Evolutionary conservation across 1,140 invertebrate genomes (phyloP), one percentile per base, ranked within the genome.

Genomic region (Cotesia glomerata): DNA sequence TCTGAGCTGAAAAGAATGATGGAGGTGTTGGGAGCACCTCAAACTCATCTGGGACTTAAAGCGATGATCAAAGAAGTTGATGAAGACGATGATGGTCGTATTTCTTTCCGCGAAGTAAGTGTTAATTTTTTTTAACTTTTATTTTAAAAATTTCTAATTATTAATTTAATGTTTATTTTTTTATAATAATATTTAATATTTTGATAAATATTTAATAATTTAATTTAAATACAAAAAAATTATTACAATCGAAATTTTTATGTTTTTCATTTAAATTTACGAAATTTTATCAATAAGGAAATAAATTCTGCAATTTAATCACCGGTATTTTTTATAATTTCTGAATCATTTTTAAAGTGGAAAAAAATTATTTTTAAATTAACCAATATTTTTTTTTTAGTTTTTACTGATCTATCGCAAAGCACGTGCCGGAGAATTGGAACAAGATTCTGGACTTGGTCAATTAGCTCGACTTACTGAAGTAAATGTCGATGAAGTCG

Each of bases 31-130:
- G 95, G 94, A 16, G 95, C 94, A 8, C 96, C 96, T 11, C 97
- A 98, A 85, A 98, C 97, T 7, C 97, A 98, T 87, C 87, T 98
- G 3, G 94, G 94, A 0, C 89, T 98, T 5, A 98, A 98, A 82
- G 92, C 91, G 45, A 98, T 98, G 97, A 98, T 98, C 77, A 90
- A 93, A 71, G 95, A 96, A 87, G 94, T 98, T 13, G 96, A 98
- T 81, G 96, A 97, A 85, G 96, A 98, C 81, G 86, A 91, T 18
- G 96, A 98, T 82, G 91, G 92, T 39, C 94, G 93, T 81, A 95
- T 98, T 73, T 96, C 93, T 76, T 98, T 98, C 85, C 91, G 95
- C 84, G 96, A 98, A 87, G 92, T 93, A 72, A 75, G 81, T 77
- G 16, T 34, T 13, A 26, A 45, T 54, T 14, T 35, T 5, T 11